Evolutionary conservation across 1,140 invertebrate genomes (phyloP).

Genomic region (Drosophila ogumai): DNA sequence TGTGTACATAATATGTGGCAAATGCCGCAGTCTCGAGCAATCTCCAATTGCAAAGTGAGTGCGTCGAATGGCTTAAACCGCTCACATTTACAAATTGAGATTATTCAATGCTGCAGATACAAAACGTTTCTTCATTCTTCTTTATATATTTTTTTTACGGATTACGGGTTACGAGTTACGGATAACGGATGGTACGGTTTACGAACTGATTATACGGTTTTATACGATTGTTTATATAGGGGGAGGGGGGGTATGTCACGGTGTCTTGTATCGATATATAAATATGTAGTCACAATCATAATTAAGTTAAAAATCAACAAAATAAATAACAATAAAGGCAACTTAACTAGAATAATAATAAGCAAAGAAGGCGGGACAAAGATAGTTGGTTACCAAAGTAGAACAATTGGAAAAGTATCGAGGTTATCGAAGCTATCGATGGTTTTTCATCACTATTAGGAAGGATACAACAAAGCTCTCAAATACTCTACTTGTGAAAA

Average conservation of each 20-base stretch:
- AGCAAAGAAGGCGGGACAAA: not conserved
- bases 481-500: not conserved
- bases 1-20: slow-evolving; percentile 77
- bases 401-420: not conserved
- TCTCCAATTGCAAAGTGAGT: slow-evolving; percentile 85
- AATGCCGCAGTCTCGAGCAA: slow-evolving; percentile 80
- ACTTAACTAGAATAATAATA: not conserved
- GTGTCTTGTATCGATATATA: not conserved
- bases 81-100: slow-evolving; percentile 85
- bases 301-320: not conserved
- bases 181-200: slow-evolving; percentile 39
- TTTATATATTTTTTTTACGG: slow-evolving; percentile 24
- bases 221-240: slow-evolving; percentile 26
- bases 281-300: not conserved
- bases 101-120: slow-evolving; percentile 82
- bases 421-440: not conserved
- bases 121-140: slow-evolving; percentile 19
- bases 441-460: not conserved
- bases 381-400: not conserved
- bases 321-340: slow-evolving; percentile 3
- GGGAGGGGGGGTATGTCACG: not conserved
- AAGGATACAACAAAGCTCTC: not conserved
- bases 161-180: slow-evolving; percentile 51
- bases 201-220: slow-evolving; percentile 43
- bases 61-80: slow-evolving; percentile 67